Conservation (phyloP, 2,797 vertebrate species). For the Phoebastria nigripes region DNA sequence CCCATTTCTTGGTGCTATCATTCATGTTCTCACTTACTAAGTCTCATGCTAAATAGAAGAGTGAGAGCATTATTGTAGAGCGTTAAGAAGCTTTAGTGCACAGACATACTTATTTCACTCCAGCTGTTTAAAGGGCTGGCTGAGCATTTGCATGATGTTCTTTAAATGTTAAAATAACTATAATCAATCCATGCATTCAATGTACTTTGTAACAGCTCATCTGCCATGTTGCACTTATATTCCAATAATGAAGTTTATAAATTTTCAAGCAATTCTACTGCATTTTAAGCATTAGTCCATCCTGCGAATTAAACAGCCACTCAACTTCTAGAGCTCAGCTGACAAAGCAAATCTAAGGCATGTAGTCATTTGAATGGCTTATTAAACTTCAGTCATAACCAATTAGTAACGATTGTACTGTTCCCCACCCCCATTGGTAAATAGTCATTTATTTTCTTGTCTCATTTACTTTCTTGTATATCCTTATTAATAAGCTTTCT, state of each 20-base stretch:
- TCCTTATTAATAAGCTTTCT: conserved; percentile 24
- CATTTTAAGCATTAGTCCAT: not conserved
- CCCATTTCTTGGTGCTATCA: not conserved
- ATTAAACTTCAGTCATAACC: conserved; percentile 51
- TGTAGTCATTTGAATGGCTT: not conserved
- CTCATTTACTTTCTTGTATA: conserved; percentile 24
- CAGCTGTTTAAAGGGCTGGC: not conserved
- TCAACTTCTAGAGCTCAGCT: not conserved
- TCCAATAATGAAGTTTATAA: not conserved
- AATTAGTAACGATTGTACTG: conserved; percentile 8
- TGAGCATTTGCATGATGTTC: not conserved
- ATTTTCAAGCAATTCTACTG: not conserved
- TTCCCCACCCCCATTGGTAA: not conserved
- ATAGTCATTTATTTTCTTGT: conserved; percentile 57
- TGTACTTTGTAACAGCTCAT: not conserved
- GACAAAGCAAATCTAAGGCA: conserved; percentile 6
- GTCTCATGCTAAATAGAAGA: not conserved
- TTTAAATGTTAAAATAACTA: not conserved
- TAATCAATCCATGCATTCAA: not conserved
- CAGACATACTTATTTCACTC: not conserved
- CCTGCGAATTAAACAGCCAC: not conserved
- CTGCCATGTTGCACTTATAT: not conserved
- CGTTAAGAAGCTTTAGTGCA: not conserved
- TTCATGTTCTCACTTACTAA: not conserved
- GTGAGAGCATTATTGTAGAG: not conserved